Conservation (phyloP, 2,888 invertebrate species). For the Dromius quadrimaculatus region DNA sequence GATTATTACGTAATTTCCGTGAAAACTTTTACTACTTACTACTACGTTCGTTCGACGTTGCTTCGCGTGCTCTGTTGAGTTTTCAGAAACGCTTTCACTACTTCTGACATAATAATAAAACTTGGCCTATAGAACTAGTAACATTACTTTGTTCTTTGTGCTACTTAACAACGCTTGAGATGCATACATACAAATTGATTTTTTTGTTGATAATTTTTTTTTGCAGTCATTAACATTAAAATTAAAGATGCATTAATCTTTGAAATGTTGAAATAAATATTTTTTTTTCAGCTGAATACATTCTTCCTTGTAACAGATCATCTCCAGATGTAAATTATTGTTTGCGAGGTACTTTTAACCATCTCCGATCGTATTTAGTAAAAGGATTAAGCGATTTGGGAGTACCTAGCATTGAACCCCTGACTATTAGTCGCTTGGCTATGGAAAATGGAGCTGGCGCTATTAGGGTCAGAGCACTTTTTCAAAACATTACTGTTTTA, state of each 20-base stretch:
- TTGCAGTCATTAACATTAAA: too few species aligned
- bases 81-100: not conserved
- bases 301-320: constrained; percentile 76
- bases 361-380: constrained; percentile 78
- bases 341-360: constrained; percentile 78
- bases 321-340: constrained; percentile 77
- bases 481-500: constrained; percentile 80
- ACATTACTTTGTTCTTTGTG: not conserved
- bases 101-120: constrained; percentile 9
- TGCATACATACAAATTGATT: not conserved
- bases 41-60: not conserved
- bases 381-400: constrained; percentile 78
- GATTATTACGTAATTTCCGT: constrained; percentile 22
- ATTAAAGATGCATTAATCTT: too few species aligned
- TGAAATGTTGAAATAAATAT: constrained; percentile 2
- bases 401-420: constrained; percentile 81
- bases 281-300: constrained; percentile 75
- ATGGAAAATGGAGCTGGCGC: constrained; percentile 86
- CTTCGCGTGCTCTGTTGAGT: constrained; percentile 12
- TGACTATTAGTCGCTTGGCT: constrained; percentile 76
- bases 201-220: too few species aligned
- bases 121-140: not conserved
- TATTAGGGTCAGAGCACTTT: constrained; percentile 79
- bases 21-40: constrained; percentile 28
- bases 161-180: too few species aligned